Percentiles rank a stretch among this genome's conserved stretches.
These are phyloP conservation scores for Lanius collurio DNA, from an alignment of 2,113 vertebrate species.

Conservation along the genomic window DNA sequence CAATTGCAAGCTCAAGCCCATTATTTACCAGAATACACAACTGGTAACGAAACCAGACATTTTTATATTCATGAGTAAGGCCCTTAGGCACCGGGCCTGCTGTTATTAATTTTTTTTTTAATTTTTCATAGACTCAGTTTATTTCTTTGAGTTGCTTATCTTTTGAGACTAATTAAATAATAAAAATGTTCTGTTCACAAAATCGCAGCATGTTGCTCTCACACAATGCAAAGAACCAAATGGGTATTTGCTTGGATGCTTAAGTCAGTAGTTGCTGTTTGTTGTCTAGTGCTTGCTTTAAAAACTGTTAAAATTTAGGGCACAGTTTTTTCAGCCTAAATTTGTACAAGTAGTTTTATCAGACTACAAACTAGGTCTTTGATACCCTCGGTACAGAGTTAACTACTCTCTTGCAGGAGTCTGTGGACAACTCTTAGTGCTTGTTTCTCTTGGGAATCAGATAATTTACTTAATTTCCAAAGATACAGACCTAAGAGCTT, in stretches of 20 bases:
- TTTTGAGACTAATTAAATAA: conserved; percentile 63
- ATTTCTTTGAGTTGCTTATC: conserved; percentile 14
- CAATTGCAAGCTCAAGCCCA: not conserved
- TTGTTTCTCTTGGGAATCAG: not conserved
- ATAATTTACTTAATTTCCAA: not conserved
- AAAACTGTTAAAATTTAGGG: not conserved
- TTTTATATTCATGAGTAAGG: conserved; percentile 1
- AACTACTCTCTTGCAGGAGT: not conserved
- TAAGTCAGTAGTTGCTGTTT: not conserved
- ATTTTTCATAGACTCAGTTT: not conserved
- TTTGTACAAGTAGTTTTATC: not conserved
- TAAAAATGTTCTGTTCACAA: conserved; percentile 19
- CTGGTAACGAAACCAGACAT: not conserved
- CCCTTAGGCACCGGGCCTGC: not conserved
- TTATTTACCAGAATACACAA: not conserved
- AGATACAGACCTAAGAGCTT: not conserved
- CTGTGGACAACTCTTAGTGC: not conserved
- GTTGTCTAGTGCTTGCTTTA: not conserved
- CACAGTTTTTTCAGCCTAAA: not conserved
- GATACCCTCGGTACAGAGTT: not conserved
- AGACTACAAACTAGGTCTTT: not conserved
- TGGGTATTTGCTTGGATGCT: not conserved
- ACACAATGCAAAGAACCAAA: not conserved
- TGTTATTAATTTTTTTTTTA: not conserved
- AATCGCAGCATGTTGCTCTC: not conserved